phyloP scores from a whole-genome alignment of 2,113 vertebrate genomes.

The Gallinago undulata region DNA sequence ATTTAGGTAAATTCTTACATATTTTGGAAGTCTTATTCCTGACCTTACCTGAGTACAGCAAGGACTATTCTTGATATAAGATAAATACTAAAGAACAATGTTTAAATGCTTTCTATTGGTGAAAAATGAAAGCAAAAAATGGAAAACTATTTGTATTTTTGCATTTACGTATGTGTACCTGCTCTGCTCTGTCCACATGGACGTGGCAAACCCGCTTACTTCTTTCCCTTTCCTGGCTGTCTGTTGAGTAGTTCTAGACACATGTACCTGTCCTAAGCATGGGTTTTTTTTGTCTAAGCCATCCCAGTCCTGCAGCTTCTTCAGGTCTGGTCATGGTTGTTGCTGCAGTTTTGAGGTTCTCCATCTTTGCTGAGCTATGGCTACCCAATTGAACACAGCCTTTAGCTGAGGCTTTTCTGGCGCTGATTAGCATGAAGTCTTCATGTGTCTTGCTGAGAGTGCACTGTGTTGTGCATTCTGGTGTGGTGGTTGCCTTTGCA shows the following conservation, averaged over 20 bases:
- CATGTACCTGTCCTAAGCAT: neutral
- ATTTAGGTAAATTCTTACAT: neutral
- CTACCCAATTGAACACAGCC: neutral
- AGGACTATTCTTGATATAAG: neutral
- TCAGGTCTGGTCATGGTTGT: neutral
- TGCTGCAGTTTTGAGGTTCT: neutral
- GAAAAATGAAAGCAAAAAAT: neutral
- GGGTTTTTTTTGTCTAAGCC: neutral
- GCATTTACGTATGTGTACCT: neutral
- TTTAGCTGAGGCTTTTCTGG: neutral
- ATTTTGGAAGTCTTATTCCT: neutral
- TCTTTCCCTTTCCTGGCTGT: neutral
- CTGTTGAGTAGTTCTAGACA: neutral
- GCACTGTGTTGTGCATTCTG: neutral
- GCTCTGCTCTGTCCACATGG: neutral
- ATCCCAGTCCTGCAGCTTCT: neutral
- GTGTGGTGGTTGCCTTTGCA: neutral
- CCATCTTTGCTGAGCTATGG: neutral
- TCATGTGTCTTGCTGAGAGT: neutral
- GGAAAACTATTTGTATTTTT: neutral
- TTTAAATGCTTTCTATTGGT: neutral
- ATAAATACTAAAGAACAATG: neutral
- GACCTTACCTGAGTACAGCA: neutral
- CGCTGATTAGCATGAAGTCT: neutral
- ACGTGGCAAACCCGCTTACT: neutral